Percentiles rank a stretch among this genome's conserved stretches.
phyloP scores from a whole-genome alignment of 2,888 invertebrate species.

The Caenorhabditis macrosperma region DNA sequence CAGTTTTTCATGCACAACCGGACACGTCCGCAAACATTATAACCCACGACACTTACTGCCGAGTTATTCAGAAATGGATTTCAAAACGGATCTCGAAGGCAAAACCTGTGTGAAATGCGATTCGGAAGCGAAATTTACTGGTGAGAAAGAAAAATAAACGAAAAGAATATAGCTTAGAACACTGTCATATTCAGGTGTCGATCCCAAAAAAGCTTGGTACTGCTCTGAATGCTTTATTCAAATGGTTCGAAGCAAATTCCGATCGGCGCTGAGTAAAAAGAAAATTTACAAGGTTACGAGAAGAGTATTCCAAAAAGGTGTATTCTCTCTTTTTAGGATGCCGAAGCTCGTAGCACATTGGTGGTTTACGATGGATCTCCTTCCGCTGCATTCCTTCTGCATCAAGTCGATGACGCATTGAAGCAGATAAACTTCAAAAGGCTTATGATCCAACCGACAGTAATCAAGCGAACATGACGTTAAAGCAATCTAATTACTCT shows the following conservation, averaged over 20 bases:
- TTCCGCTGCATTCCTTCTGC: conserved; percentile 59
- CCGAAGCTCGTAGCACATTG: conserved; percentile 62
- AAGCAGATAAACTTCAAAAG: conserved; percentile 59
- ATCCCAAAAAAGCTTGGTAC: conserved; percentile 75
- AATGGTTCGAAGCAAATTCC: conserved; percentile 76
- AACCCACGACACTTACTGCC: conserved; percentile 13
- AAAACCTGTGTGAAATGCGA: conserved; percentile 54
- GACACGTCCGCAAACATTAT: conserved; percentile 20
- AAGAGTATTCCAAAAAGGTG: background rate
- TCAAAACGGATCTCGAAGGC: conserved; percentile 27
- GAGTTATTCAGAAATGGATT: conserved; percentile 1
- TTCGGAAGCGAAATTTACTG: conserved; percentile 38
- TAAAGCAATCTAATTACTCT: background rate
- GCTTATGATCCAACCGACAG: conserved; percentile 65
- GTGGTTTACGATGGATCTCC: conserved; percentile 67
- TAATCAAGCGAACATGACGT: background rate
- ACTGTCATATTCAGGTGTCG: conserved; percentile 56
- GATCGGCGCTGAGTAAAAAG: conserved; percentile 73
- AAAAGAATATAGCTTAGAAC: background rate
- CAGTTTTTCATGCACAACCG: background rate
- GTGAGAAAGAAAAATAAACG: background rate
- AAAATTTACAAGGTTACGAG: conserved; percentile 65
- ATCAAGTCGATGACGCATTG: conserved; percentile 65
- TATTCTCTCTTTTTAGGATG: conserved; percentile 53
- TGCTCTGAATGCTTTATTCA: conserved; percentile 74